phyloP scores from a whole-genome alignment of 1,140 invertebrate genomes.

The Medauroidea extradentata region DNA sequence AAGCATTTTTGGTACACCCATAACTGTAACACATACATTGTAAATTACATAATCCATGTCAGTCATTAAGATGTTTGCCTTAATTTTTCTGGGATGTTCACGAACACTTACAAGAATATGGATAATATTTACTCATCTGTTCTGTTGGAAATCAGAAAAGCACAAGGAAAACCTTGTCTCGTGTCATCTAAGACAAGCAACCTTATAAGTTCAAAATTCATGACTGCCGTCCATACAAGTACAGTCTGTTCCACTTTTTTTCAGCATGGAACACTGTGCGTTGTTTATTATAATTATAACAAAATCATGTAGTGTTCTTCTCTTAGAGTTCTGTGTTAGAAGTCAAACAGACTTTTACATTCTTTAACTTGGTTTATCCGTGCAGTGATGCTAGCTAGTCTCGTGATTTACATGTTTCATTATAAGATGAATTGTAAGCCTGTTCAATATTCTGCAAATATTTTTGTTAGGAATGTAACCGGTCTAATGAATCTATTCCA shows the following conservation, averaged over 20 bases:
- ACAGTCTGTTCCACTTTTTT: neutral
- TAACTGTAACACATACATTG: constrained; percentile 1
- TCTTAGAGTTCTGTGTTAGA: neutral
- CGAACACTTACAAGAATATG: neutral
- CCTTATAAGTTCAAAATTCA: neutral
- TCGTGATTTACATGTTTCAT: neutral
- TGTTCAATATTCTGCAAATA: neutral
- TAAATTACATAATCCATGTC: constrained; percentile 3
- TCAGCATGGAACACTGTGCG: too few species aligned
- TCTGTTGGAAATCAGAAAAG: neutral
- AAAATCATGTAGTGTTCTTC: neutral
- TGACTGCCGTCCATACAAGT: neutral
- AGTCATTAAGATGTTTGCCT: constrained; percentile 2
- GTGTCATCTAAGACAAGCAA: neutral
- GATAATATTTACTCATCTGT: neutral
- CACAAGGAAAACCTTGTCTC: neutral
- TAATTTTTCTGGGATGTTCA: neutral
- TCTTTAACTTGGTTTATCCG: neutral
- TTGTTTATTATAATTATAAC: too few species aligned
- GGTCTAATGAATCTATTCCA: neutral
- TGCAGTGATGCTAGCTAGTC: neutral
- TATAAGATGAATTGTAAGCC: neutral
- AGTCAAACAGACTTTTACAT: neutral
- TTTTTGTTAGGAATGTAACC: neutral
- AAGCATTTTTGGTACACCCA: neutral